Conservation (phyloP, 1,140 invertebrate species). For the Eumaeus atala region DNA sequence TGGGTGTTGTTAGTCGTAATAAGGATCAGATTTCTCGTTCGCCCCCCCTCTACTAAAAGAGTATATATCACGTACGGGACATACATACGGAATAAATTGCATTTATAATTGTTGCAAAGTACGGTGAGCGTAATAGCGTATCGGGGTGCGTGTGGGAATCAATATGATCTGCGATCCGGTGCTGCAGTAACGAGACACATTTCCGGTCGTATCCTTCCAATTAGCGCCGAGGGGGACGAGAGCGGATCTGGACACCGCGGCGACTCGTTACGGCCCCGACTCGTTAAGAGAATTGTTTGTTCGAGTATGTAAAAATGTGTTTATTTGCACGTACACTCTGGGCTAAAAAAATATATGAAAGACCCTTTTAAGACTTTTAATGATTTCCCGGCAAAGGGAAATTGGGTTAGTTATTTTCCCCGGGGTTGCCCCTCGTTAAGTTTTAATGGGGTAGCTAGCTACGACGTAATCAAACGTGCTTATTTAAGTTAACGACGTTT, state of each 20-base stretch:
- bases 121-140: not conserved
- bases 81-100: too few relatives aligned
- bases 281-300: slow-evolving; percentile 73
- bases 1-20: too few relatives aligned
- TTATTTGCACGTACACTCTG: slow-evolving; percentile 71
- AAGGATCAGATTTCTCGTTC: too few relatives aligned
- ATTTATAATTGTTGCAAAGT: not conserved
- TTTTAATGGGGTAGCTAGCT: slow-evolving; percentile 73
- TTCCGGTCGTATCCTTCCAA: slow-evolving; percentile 60
- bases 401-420: slow-evolving; percentile 74
- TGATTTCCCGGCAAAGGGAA: slow-evolving; percentile 74
- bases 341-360: slow-evolving; percentile 72
- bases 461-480: slow-evolving; percentile 72
- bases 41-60: too few relatives aligned
- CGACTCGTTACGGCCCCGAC: slow-evolving; percentile 58
- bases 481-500: slow-evolving; percentile 73
- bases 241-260: slow-evolving; percentile 37
- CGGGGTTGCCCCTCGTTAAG: slow-evolving; percentile 71
- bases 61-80: too few relatives aligned
- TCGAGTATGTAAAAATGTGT: slow-evolving; percentile 74
- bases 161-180: slow-evolving; percentile 17
- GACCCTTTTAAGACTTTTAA: slow-evolving; percentile 75
- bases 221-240: slow-evolving; percentile 34
- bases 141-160: slow-evolving; percentile 2
- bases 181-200: slow-evolving; percentile 55